phyloP scores from a whole-genome alignment of 2,888 invertebrate species.

The Drosophila paramelanica region DNA sequence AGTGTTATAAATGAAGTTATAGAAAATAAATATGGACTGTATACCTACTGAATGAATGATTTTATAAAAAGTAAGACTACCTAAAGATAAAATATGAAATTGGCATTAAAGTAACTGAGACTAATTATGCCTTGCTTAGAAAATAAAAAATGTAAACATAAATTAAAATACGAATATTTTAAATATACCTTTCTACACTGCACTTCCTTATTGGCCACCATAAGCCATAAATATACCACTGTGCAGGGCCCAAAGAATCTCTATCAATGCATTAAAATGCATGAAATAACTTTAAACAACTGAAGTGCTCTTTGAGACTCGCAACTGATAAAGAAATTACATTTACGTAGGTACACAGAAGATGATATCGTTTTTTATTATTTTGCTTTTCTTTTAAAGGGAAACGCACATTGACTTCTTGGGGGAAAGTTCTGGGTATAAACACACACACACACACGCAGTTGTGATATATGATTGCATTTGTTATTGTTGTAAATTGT shows the following conservation, averaged over 20 bases:
- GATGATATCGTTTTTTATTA: constrained; percentile 10
- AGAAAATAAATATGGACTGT: no score
- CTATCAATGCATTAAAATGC: constrained; percentile 20
- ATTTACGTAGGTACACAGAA: constrained; percentile 25
- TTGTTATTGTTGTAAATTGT: constrained; percentile 14
- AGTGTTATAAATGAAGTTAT: no score
- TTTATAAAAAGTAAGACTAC: no score
- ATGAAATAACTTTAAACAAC: constrained; percentile 31
- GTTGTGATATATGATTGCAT: constrained; percentile 9
- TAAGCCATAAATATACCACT: constrained; percentile 16
- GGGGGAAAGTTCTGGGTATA: constrained; percentile 12
- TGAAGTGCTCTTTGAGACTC: constrained; percentile 43
- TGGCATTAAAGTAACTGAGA: no score
- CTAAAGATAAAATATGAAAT: no score
- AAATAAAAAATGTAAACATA: not conserved
- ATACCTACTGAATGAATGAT: no score
- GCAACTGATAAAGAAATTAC: constrained; percentile 44
- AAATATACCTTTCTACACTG: no score
- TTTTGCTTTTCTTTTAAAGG: not conserved
- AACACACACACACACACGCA: not conserved
- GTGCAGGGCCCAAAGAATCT: constrained; percentile 10
- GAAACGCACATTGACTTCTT: constrained; percentile 22
- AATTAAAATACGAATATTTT: no score
- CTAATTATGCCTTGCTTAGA: no score
- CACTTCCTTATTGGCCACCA: no score